Evolutionary conservation across 2,113 vertebrate genomes (phyloP).

Genomic region (Dasyurus viverrinus): DNA sequence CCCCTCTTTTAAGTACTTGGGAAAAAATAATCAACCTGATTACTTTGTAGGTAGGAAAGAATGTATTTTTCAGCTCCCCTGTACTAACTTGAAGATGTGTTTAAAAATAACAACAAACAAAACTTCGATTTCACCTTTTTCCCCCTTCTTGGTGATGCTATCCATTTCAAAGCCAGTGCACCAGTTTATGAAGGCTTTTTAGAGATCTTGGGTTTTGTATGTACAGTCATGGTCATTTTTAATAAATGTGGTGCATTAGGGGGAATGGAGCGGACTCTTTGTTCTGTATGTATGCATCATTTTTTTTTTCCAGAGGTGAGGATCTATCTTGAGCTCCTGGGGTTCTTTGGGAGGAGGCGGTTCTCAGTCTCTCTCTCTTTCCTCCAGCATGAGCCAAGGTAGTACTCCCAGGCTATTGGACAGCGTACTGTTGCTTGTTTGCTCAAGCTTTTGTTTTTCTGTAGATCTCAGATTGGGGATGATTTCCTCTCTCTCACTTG

Average conservation of each 20-base stretch:
- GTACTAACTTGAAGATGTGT: slow-evolving; percentile 77
- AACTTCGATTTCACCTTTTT: slow-evolving; percentile 27
- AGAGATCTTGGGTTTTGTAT: slow-evolving; percentile 75
- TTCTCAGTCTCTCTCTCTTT: not conserved
- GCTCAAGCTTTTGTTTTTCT: not conserved
- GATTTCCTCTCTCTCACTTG: slow-evolving; percentile 30
- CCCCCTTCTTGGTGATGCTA: slow-evolving; percentile 62
- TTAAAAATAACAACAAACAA: slow-evolving; percentile 57
- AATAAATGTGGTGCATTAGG: slow-evolving; percentile 86
- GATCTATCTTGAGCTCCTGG: not conserved
- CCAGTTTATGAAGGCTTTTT: slow-evolving; percentile 65
- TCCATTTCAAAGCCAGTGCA: slow-evolving; percentile 60
- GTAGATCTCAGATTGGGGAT: not conserved
- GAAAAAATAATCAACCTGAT: slow-evolving; percentile 70
- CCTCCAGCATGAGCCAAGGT: not conserved
- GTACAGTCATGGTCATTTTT: slow-evolving; percentile 85
- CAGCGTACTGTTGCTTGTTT: not conserved
- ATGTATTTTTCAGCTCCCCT: slow-evolving; percentile 78
- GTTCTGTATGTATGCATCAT: slow-evolving; percentile 47
- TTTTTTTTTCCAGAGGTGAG: not conserved
- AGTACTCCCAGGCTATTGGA: not conserved
- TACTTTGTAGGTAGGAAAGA: slow-evolving; percentile 79
- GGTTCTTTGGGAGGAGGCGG: not conserved
- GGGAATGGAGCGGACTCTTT: slow-evolving; percentile 61
- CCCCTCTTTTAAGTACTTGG: slow-evolving; percentile 20